phyloP scores from a whole-genome alignment of 2,113 vertebrate genomes.

The Potamarius usumacintae region DNA sequence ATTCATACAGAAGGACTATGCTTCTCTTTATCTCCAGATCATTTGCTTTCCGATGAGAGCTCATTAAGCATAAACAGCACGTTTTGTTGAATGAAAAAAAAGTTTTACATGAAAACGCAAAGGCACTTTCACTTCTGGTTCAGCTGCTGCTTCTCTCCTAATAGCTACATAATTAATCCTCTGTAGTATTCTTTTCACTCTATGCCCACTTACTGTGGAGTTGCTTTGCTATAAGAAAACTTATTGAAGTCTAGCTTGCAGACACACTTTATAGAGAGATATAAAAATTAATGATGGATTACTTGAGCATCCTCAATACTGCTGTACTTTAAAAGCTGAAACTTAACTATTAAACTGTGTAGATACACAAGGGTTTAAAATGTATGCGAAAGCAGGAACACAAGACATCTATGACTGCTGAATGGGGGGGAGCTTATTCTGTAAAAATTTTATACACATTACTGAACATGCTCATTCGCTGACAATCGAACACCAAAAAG shows the following conservation, averaged over 20 bases:
- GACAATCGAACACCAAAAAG: background rate
- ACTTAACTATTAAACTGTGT: background rate
- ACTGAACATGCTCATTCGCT: background rate
- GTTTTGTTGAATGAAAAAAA: slow-evolving; percentile 71
- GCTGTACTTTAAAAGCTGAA: slow-evolving; percentile 5
- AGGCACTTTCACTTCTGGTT: slow-evolving; percentile 69
- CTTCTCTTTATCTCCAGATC: slow-evolving; percentile 58
- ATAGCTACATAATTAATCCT: slow-evolving; percentile 79
- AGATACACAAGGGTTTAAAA: background rate
- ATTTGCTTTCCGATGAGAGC: slow-evolving; percentile 69
- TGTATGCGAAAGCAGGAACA: background rate
- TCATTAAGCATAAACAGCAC: slow-evolving; percentile 75
- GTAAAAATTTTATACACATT: slow-evolving; percentile 48
- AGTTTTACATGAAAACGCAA: slow-evolving; percentile 54
- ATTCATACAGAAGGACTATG: slow-evolving; percentile 65
- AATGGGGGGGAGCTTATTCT: background rate
- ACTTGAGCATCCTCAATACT: background rate
- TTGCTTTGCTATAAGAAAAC: slow-evolving; percentile 16
- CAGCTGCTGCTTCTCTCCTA: slow-evolving; percentile 69
- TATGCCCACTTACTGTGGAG: slow-evolving; percentile 67
- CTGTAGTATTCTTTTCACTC: slow-evolving; percentile 77
- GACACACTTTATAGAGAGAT: background rate
- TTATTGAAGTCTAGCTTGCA: slow-evolving; percentile 36
- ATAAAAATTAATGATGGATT: slow-evolving; percentile 39
- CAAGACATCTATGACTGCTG: background rate